Evolutionary conservation across 1,140 invertebrate genomes (phyloP).

Genomic region (Danaus melanippus): DNA sequence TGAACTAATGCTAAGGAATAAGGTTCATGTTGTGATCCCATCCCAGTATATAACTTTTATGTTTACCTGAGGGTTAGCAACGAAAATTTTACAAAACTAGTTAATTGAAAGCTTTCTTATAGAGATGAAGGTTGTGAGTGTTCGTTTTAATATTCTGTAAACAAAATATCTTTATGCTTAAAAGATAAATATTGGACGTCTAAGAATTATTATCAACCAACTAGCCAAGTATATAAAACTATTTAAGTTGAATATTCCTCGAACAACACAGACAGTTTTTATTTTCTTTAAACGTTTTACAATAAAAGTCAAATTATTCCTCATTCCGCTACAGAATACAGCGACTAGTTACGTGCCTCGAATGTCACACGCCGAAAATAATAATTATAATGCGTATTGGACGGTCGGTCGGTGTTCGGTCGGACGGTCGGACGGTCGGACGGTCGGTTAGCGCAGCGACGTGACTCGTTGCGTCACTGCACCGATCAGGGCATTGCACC

Average conservation of each 20-base stretch:
- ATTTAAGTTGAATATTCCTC: no score
- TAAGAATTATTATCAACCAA: conserved; percentile 30
- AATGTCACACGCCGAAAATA: conserved; percentile 64
- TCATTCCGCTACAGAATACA: conserved; percentile 36
- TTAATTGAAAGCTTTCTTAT: conserved; percentile 31
- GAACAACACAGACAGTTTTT: no score
- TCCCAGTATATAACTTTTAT: conserved; percentile 34
- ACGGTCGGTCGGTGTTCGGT: conserved; percentile 51
- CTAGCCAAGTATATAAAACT: neutral
- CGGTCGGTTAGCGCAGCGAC: conserved; percentile 58
- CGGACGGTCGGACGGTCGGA: conserved; percentile 37
- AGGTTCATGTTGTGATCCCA: no score
- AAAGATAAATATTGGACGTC: no score
- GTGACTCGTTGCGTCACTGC: conserved; percentile 61
- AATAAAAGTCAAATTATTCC: conserved; percentile 32
- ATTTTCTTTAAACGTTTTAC: no score
- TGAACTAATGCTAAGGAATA: no score
- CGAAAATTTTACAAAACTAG: conserved; percentile 42
- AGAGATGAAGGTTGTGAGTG: conserved; percentile 8
- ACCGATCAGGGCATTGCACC: conserved; percentile 64
- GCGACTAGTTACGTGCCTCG: conserved; percentile 44
- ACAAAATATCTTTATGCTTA: no score
- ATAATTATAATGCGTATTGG: conserved; percentile 40
- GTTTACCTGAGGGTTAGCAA: conserved; percentile 42
- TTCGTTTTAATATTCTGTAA: no score